Evolutionary conservation across 2,888 invertebrate species (phyloP).

Genomic region (Lochmaea crataegi): DNA sequence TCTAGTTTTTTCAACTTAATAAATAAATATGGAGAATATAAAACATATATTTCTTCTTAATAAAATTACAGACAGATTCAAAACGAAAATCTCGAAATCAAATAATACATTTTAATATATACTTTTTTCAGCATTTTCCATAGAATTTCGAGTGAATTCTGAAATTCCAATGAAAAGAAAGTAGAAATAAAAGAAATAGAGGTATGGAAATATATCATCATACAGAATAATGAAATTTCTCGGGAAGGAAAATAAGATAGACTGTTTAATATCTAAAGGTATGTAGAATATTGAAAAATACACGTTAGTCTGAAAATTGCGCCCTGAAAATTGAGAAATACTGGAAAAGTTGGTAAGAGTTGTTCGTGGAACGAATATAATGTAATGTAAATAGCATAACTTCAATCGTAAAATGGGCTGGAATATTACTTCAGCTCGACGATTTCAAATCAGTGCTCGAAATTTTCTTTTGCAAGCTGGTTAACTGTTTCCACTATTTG

Average conservation of each 20-base stretch:
- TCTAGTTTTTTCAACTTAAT: too few species aligned
- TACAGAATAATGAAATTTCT: constrained; percentile 64
- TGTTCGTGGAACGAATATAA: constrained; percentile 49
- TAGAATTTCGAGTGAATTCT: constrained; percentile 41
- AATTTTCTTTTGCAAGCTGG: constrained; percentile 22
- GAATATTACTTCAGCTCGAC: constrained; percentile 36
- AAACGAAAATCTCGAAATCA: constrained; percentile 32
- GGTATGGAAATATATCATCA: constrained; percentile 63
- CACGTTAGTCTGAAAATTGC: constrained; percentile 54
- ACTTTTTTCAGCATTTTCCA: constrained; percentile 37
- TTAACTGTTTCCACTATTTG: constrained; percentile 27
- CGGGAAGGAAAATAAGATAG: constrained; percentile 61
- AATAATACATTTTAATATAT: constrained; percentile 45
- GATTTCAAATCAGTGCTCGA: constrained; percentile 21
- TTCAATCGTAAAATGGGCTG: constrained; percentile 55
- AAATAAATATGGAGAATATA: too few species aligned
- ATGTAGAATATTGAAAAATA: constrained; percentile 63
- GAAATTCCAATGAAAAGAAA: constrained; percentile 37
- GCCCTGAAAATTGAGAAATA: constrained; percentile 56
- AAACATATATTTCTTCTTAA: background rate
- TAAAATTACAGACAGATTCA: background rate
- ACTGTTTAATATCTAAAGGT: constrained; percentile 63
- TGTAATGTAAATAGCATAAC: constrained; percentile 60
- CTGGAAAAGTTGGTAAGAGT: constrained; percentile 54
- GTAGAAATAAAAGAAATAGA: constrained; percentile 38